Evolutionary conservation across 2,797 vertebrate species (phyloP).

Genomic region (Fundulus diaphanus): DNA sequence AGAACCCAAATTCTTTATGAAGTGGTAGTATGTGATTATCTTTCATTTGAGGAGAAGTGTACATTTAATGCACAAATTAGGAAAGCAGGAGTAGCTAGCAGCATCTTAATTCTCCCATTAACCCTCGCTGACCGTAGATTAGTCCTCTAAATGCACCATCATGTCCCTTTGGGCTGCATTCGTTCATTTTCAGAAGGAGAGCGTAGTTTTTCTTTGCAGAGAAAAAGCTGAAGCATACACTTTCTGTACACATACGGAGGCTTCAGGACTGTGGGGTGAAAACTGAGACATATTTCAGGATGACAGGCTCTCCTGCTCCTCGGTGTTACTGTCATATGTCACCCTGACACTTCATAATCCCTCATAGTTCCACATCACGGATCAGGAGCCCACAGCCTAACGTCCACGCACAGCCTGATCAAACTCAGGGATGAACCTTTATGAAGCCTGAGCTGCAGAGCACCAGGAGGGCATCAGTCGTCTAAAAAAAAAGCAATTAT

Average conservation of each 20-base stretch:
- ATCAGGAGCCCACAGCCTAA: conserved; percentile 43
- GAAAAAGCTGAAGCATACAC: conserved; percentile 26
- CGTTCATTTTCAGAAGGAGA: conserved; percentile 48
- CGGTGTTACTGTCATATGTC: conserved; percentile 69
- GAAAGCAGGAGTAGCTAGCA: conserved; percentile 12
- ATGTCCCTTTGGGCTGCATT: conserved; percentile 38
- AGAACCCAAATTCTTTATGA: background rate
- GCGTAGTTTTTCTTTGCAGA: conserved; percentile 37
- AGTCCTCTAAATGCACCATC: conserved; percentile 52
- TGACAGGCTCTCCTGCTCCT: conserved; percentile 66
- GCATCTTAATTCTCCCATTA: conserved; percentile 50
- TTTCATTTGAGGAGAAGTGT: conserved; percentile 29
- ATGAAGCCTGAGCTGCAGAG: conserved; percentile 38
- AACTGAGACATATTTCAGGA: conserved; percentile 72
- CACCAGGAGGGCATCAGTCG: conserved; percentile 34
- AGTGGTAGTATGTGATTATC: conserved; percentile 9
- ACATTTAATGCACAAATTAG: conserved; percentile 51
- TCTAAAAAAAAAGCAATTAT: conserved; percentile 52
- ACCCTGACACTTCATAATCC: conserved; percentile 77
- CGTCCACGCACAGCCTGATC: conserved; percentile 28
- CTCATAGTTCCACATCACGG: conserved; percentile 66
- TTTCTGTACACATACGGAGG: conserved; percentile 28
- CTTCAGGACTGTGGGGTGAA: conserved; percentile 61
- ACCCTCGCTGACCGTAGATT: conserved; percentile 38
- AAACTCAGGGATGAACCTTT: conserved; percentile 47